Percentiles rank a stretch among this genome's conserved stretches.
phyloP scores from a whole-genome alignment of 53 echinoderm and acorn worm genomes.

The Hippasteria phrygiana region DNA sequence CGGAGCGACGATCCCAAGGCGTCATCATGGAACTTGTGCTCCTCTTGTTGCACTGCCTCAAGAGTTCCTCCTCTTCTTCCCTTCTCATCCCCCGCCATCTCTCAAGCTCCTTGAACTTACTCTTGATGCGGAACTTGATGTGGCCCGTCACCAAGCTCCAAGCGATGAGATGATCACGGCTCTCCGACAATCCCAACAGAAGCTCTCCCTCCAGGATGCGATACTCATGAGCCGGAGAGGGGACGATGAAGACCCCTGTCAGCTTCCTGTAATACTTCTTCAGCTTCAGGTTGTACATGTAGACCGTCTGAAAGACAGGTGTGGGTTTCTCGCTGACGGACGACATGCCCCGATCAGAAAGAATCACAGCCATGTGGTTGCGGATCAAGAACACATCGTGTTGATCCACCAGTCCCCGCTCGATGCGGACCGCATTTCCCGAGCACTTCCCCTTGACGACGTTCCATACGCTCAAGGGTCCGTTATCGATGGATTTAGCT shows the following conservation, averaged over 20 bases:
- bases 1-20: slow-evolving; percentile 94
- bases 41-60: slow-evolving; percentile 66
- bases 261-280: slow-evolving; percentile 95
- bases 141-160: slow-evolving; percentile 90
- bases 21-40: slow-evolving; percentile 85
- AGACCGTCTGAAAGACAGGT: slow-evolving; percentile 91
- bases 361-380: slow-evolving; percentile 82
- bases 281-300: slow-evolving; percentile 86
- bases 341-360: slow-evolving; percentile 86
- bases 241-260: slow-evolving; percentile 89
- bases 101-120: slow-evolving; percentile 75
- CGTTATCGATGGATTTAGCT: slow-evolving; percentile 86
- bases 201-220: slow-evolving; percentile 88
- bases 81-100: slow-evolving; percentile 65
- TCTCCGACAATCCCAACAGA: slow-evolving; percentile 91
- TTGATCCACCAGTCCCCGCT: slow-evolving; percentile 82
- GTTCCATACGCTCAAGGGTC: slow-evolving; percentile 95
- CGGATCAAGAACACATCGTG: slow-evolving; percentile 88
- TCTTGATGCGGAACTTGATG: slow-evolving; percentile 93
- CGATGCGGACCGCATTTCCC: slow-evolving; percentile 83
- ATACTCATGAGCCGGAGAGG: slow-evolving; percentile 93
- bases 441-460: slow-evolving; percentile 95
- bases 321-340: slow-evolving; percentile 84
- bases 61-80: slow-evolving; percentile 82
- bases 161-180: slow-evolving; percentile 88